Evolutionary conservation across 1,140 invertebrate species (phyloP).

Genomic region (Pogonomyrmex californicus): DNA sequence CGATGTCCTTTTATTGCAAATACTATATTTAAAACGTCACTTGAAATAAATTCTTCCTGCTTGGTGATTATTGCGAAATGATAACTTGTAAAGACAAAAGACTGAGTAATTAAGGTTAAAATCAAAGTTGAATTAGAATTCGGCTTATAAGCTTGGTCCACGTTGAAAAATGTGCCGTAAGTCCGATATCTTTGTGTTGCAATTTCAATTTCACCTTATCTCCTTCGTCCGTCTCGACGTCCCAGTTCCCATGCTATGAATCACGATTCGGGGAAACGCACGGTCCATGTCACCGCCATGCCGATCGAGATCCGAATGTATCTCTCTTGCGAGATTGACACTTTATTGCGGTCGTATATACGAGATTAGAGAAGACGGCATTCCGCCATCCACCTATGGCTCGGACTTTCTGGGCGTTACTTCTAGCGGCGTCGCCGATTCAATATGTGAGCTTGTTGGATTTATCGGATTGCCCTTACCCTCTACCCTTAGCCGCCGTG

Average conservation of each 20-base stretch:
- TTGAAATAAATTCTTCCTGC: neutral
- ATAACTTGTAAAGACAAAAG: neutral
- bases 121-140: neutral
- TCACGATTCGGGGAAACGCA: conserved; percentile 42
- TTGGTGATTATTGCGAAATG: neutral
- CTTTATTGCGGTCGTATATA: conserved; percentile 65
- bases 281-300: conserved; percentile 15
- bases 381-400: conserved; percentile 44
- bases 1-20: neutral
- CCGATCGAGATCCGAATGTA: conserved; percentile 9
- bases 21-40: neutral
- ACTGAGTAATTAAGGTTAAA: neutral
- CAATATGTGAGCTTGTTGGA: conserved; percentile 65
- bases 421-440: conserved; percentile 44
- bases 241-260: conserved; percentile 15
- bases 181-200: conserved; percentile 27
- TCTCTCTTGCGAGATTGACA: conserved; percentile 46
- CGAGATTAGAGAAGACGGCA: conserved; percentile 57
- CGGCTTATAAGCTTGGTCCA: neutral
- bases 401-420: conserved; percentile 38
- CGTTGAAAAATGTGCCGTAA: neutral
- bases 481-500: neutral
- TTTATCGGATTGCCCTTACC: conserved; percentile 54
- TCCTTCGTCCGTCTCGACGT: neutral
- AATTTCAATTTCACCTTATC: conserved; percentile 53